Conservation (phyloP, 2,797 vertebrate genomes). For the Cossypha caffra region DNA sequence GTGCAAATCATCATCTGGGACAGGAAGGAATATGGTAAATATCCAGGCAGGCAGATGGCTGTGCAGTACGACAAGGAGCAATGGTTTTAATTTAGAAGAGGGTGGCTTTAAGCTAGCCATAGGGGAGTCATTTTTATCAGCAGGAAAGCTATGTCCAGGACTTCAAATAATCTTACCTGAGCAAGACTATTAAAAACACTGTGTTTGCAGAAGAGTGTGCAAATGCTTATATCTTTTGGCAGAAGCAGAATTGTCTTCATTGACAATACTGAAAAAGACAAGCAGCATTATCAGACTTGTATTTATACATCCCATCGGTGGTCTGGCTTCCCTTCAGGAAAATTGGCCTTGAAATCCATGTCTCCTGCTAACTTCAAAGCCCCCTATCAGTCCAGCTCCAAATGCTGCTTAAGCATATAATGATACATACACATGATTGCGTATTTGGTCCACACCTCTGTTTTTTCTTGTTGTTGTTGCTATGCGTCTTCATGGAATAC, state of each 20-base stretch:
- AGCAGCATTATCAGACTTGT: background rate
- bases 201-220: background rate
- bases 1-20: conserved; percentile 78
- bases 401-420: background rate
- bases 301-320: background rate
- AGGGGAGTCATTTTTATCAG: background rate
- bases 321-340: background rate
- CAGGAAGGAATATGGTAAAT: conserved; percentile 83
- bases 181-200: background rate
- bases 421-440: background rate
- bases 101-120: background rate
- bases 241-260: background rate
- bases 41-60: background rate
- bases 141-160: background rate
- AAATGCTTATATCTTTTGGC: background rate
- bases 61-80: background rate
- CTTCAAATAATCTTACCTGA: background rate
- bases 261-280: background rate
- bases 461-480: background rate
- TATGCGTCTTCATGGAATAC: background rate
- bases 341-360: background rate
- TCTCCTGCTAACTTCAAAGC: background rate
- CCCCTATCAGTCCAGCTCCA: background rate
- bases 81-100: background rate
- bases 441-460: background rate